Evolutionary conservation across 2,888 invertebrate genomes (phyloP), one percentile per base, ranked within the genome.

Genomic region (Thecophora atra): DNA sequence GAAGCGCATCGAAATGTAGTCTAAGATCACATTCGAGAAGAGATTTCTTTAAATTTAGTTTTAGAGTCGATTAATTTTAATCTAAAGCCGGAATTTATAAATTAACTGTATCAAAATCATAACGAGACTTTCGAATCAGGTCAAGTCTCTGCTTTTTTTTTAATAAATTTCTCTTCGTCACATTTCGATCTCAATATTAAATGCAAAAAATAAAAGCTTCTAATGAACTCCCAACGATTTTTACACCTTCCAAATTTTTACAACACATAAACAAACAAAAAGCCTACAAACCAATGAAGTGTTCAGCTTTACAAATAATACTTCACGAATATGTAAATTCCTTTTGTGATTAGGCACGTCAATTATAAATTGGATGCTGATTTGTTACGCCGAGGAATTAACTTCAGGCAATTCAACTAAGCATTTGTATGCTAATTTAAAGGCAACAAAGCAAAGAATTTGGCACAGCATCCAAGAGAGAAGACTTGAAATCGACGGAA

Each of bases 311-410:
- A n/a, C 21, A 58, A 58, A 8, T 2, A 2, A 24, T 28, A 58
- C 26, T 58, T 2, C 15, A 60, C 13, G 30, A n/a, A 44, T 69
- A 69, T 69, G 58, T 47, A 60, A 69, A 69, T 69, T 69, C 44
- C 26, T 37, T 44, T 47, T 24, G 47, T 64, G 47, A 64, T 47
- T 47, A 64, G 44, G 44, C 17, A 37, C 42, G 28, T 28, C 28
- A 66, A 42, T 37, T 37, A 42, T n/a, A 42, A 24, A 67, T 15
- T 19, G 24, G 26, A 67, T 30, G 24, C 19, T 24, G 21, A 60
- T 47, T 69, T 69, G 42, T 42, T 26, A 24, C 26, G 24, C 26
- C 24, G n/a, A 26, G 6, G 8, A 60, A 26, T 60, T 62, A 30
- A 47, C 69, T 30, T 15, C 15, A 24, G 47, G 60, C 69, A 60